Conservation (phyloP, 2,113 vertebrate species). For the Rhagologus leucostigma region DNA sequence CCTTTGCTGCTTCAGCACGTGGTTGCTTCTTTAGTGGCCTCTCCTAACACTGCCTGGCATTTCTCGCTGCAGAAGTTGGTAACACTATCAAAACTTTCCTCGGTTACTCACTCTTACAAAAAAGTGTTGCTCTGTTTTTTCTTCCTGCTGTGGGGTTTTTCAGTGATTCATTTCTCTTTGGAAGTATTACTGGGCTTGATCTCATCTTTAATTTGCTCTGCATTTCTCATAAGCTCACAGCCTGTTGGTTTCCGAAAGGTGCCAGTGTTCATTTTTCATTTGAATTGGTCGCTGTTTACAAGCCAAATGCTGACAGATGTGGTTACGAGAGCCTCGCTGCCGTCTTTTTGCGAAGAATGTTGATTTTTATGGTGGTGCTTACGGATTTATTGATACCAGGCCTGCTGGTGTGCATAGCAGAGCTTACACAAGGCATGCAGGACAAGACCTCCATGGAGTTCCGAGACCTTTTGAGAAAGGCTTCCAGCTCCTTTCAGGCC, state of each 20-base stretch:
- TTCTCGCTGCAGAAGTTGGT: background rate
- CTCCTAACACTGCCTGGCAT: background rate
- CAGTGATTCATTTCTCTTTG: constrained; percentile 11
- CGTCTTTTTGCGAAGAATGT: background rate
- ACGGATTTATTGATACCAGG: background rate
- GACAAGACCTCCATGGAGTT: background rate
- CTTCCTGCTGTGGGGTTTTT: background rate
- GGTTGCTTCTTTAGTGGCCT: background rate
- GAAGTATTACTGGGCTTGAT: constrained; percentile 3
- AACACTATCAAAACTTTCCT: background rate
- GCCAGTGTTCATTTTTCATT: background rate
- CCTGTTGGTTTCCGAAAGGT: background rate
- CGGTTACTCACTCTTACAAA: background rate
- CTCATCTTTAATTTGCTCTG: constrained; percentile 13
- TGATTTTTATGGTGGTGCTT: background rate
- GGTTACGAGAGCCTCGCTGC: background rate
- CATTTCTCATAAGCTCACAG: background rate
- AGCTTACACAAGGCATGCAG: background rate
- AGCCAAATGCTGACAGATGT: background rate
- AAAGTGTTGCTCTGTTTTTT: background rate
- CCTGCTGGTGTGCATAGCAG: background rate
- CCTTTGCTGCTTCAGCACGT: background rate
- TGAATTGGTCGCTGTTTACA: background rate
- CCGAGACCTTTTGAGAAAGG: background rate
- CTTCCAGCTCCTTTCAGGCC: background rate